Conservation (phyloP, 2,797 vertebrate species). For the Macroramphosus scolopax region DNA sequence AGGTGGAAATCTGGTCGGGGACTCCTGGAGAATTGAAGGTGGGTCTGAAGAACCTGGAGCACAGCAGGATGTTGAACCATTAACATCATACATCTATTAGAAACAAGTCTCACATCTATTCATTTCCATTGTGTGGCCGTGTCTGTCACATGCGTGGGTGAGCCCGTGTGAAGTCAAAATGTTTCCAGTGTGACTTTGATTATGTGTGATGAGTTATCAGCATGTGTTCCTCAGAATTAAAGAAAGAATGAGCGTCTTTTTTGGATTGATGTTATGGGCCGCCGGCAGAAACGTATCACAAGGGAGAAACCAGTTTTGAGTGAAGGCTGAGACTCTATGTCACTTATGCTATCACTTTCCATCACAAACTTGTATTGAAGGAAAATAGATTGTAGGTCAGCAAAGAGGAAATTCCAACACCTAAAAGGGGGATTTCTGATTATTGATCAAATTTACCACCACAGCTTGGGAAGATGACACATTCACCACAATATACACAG, state of each 20-base stretch:
- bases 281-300: too few species aligned
- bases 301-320: too few species aligned
- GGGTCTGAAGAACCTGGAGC: constrained; percentile 85
- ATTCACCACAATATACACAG: too few species aligned
- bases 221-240: neutral
- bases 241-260: neutral
- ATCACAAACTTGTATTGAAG: constrained; percentile 15
- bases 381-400: too few species aligned
- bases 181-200: constrained; percentile 1
- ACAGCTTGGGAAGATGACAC: too few species aligned
- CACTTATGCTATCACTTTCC: constrained; percentile 11
- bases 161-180: constrained; percentile 7
- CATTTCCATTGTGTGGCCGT: neutral
- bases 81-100: neutral
- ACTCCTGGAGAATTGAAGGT: constrained; percentile 79
- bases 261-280: neutral
- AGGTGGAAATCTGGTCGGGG: constrained; percentile 86
- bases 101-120: neutral
- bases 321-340: constrained; percentile 12
- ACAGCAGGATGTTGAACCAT: constrained; percentile 27
- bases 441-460: too few species aligned
- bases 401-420: too few species aligned
- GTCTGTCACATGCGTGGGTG: constrained; percentile 2
- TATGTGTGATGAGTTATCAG: constrained; percentile 4
- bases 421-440: too few species aligned